Percentiles rank a stretch among this genome's conserved stretches.
Evolutionary conservation across 2,113 vertebrate species (phyloP).

Genomic region (Neoarius graeffei): DNA sequence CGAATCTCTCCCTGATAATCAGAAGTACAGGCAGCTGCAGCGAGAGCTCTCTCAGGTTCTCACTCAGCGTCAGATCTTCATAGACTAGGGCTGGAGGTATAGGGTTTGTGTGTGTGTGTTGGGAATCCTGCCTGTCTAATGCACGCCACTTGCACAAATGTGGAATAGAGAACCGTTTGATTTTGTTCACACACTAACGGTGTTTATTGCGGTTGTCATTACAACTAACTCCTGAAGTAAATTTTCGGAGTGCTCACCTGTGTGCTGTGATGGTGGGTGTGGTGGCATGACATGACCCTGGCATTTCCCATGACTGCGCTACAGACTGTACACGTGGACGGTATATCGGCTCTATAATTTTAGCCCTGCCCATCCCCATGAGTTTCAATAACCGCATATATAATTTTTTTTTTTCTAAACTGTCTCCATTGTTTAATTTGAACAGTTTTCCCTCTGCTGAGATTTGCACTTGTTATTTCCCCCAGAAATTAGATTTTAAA

Average conservation of each 20-base stretch:
- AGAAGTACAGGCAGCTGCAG: slow-evolving; percentile 99
- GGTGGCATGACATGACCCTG: not conserved
- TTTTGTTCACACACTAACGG: not conserved
- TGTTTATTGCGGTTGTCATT: not conserved
- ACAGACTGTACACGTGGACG: too few species aligned
- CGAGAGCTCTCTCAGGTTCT: slow-evolving; percentile 98
- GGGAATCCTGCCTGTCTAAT: not conserved
- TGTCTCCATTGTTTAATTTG: too few species aligned
- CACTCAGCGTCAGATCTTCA: slow-evolving; percentile 99
- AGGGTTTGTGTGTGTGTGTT: slow-evolving; percentile 46
- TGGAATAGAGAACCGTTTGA: not conserved
- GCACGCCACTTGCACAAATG: not conserved
- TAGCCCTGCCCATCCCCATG: too few species aligned
- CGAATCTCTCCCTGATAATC: slow-evolving; percentile 97
- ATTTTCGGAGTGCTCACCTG: not conserved
- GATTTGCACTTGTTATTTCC: too few species aligned
- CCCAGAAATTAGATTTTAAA: too few species aligned
- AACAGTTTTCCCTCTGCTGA: too few species aligned
- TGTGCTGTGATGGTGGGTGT: not conserved
- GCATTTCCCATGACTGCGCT: too few species aligned
- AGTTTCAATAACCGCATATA: too few species aligned
- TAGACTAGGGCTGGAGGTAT: slow-evolving; percentile 94
- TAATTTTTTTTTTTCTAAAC: too few species aligned
- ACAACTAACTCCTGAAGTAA: not conserved
- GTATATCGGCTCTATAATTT: too few species aligned